Evolutionary conservation across 2,113 vertebrate genomes (phyloP).

Genomic region (Bujurquina vittata): DNA sequence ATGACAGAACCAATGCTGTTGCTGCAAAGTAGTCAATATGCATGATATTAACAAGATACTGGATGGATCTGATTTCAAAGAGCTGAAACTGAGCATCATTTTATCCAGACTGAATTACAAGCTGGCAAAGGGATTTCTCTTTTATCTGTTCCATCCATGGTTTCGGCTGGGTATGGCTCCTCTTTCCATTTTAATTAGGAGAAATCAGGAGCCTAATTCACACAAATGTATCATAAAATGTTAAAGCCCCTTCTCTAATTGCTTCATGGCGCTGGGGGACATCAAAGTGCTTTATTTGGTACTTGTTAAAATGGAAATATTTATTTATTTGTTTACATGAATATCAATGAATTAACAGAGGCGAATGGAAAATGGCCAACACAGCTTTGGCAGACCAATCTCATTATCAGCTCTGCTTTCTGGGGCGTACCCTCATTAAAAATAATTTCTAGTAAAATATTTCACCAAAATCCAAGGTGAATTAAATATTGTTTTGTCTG

Average conservation of each 20-base stretch:
- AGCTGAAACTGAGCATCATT: neutral
- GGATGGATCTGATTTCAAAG: neutral
- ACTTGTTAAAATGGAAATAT: neutral
- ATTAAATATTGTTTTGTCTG: neutral
- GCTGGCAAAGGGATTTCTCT: neutral
- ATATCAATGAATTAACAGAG: neutral
- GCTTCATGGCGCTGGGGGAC: neutral
- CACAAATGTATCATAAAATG: conserved; percentile 1
- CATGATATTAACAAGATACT: too few species aligned
- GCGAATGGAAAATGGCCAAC: neutral
- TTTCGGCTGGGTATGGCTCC: neutral
- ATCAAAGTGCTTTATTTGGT: neutral
- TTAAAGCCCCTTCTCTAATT: neutral
- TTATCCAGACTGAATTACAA: too few species aligned
- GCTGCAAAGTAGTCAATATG: too few species aligned
- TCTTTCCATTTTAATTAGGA: neutral
- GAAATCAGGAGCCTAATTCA: neutral
- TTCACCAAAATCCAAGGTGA: neutral
- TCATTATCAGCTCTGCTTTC: neutral
- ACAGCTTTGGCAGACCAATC: neutral
- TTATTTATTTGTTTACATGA: neutral
- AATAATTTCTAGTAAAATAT: neutral
- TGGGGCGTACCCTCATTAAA: neutral
- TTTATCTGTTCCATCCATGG: neutral
- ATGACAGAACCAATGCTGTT: too few species aligned